These are phyloP conservation scores for Mesoligia furuncula DNA, from an alignment of 2,888 invertebrate genomes.

Conservation along the genomic window DNA sequence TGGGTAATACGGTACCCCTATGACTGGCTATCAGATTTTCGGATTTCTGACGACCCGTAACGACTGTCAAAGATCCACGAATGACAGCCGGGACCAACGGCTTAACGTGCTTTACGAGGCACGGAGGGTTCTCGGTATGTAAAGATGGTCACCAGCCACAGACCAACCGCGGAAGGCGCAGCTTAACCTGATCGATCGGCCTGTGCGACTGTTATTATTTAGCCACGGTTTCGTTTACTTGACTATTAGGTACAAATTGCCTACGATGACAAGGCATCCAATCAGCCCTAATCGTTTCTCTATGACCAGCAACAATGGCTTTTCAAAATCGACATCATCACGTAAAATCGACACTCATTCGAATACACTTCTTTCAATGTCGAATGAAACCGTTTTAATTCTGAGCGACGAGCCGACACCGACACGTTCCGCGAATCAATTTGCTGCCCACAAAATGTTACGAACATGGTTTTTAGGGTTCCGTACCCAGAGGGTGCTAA, in stretches of 20 bases:
- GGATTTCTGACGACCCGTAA: no score
- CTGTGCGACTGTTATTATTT: no score
- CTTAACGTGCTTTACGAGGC: no score
- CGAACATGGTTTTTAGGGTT: not conserved
- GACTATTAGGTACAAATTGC: conserved; percentile 39
- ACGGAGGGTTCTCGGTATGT: no score
- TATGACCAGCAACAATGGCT: conserved; percentile 6
- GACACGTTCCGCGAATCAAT: conserved; percentile 35
- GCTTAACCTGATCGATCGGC: no score
- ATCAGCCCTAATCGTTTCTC: conserved; percentile 20
- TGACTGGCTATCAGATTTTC: no score
- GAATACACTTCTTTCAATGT: not conserved
- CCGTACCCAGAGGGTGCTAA: not conserved
- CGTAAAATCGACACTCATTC: conserved; percentile 15
- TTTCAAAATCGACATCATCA: conserved; percentile 25
- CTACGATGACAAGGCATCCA: conserved; percentile 39
- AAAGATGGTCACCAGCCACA: no score
- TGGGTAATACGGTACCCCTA: no score
- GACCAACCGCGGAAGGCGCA: no score
- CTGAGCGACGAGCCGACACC: conserved; percentile 1
- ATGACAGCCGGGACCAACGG: no score
- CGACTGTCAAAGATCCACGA: no score
- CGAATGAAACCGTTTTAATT: conserved; percentile 21
- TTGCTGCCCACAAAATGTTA: conserved; percentile 15
- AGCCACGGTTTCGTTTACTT: conserved; percentile 40